phyloP scores from a whole-genome alignment of 2,888 invertebrate genomes.

The Eutolmus rufibarbis region DNA sequence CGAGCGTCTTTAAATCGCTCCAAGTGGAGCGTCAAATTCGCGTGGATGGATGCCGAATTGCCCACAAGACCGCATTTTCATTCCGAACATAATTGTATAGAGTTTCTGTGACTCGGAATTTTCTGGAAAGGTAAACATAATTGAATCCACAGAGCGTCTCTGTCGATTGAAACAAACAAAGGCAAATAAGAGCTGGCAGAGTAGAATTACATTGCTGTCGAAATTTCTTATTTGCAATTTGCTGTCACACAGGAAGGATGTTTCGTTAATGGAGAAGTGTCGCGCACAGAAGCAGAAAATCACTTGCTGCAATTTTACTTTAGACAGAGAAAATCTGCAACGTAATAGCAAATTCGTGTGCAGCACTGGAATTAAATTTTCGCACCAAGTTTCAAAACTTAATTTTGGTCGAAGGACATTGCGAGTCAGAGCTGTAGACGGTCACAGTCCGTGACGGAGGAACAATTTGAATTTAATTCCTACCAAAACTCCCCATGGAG shows the following conservation, averaged over 20 bases:
- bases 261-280: slow-evolving; percentile 4
- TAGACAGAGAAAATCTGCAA: not conserved
- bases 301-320: not conserved
- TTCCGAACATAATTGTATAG: not conserved
- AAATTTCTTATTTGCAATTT: slow-evolving; percentile 28
- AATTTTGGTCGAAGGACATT: slow-evolving; percentile 16
- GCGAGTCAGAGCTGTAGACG: not conserved
- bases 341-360: slow-evolving; percentile 21
- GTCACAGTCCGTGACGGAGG: not conserved
- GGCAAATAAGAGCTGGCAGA: not conserved
- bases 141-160: not conserved
- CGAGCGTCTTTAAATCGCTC: not conserved
- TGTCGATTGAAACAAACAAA: not conserved
- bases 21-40: not conserved
- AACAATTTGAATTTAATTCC: slow-evolving; percentile 28
- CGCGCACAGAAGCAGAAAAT: slow-evolving; percentile 4
- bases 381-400: not conserved
- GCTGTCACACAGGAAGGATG: not conserved
- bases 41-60: not conserved
- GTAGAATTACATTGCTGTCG: not conserved
- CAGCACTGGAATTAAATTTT: slow-evolving; percentile 21
- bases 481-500: not conserved
- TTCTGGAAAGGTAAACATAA: not conserved
- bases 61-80: not conserved
- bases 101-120: not conserved